Percentiles rank a stretch among this genome's conserved stretches.
Evolutionary conservation across 1,140 invertebrate genomes (phyloP).

Genomic region (Calliopsis andreniformis): DNA sequence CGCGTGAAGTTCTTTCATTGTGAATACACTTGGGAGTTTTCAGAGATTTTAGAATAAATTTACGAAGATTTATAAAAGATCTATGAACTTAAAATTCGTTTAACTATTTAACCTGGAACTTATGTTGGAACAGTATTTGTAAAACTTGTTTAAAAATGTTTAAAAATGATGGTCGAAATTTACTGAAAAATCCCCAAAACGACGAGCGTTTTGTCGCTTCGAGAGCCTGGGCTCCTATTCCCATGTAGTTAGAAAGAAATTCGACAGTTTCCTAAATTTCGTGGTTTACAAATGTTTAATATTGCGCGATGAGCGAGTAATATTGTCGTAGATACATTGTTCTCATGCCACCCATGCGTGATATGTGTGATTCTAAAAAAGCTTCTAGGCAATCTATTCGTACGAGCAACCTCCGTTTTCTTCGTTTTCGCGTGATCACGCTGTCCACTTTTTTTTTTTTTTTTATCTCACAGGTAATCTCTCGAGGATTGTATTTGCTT

Average conservation of each 20-base stretch:
- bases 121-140: no score
- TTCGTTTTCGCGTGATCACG: background rate
- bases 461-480: background rate
- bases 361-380: slow-evolving; percentile 59
- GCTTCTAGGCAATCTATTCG: slow-evolving; percentile 17
- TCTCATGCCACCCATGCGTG: slow-evolving; percentile 24
- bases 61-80: no score
- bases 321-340: slow-evolving; percentile 33
- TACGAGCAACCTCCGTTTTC: background rate
- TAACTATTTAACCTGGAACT: no score
- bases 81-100: no score
- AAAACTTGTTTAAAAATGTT: background rate
- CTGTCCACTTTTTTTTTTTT: background rate
- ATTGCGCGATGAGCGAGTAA: background rate
- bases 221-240: background rate
- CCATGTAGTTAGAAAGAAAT: background rate
- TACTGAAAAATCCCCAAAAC: background rate
- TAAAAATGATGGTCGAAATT: no score
- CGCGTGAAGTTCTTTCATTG: background rate
- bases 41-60: background rate
- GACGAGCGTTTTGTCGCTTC: background rate
- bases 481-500: background rate
- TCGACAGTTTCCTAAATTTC: background rate
- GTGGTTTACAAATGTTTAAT: background rate
- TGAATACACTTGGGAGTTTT: background rate